phyloP scores from a whole-genome alignment of 1,140 invertebrate species.

The fruit fly (Drosophila melanogaster) region DNA sequence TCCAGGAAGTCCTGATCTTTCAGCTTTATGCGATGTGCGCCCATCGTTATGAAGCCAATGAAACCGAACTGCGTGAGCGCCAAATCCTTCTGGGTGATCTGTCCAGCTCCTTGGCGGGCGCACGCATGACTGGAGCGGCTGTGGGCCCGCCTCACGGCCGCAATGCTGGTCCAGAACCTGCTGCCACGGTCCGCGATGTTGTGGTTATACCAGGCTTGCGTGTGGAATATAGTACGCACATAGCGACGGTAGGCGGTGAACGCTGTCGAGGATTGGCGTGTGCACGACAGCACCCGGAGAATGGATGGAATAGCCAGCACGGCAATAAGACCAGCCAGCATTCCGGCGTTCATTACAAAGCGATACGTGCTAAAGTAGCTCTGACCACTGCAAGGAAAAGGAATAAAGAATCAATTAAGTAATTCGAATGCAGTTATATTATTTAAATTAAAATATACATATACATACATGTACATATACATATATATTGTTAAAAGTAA shows the following conservation, averaged over 20 bases:
- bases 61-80: constrained; percentile 94
- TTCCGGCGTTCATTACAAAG: constrained; percentile 86
- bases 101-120: constrained; percentile 84
- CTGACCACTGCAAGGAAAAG: constrained; percentile 87
- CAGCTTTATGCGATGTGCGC: constrained; percentile 88
- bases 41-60: constrained; percentile 90
- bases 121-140: constrained; percentile 86
- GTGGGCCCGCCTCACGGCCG: constrained; percentile 88
- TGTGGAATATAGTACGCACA: constrained; percentile 89
- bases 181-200: constrained; percentile 77
- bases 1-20: constrained; percentile 87
- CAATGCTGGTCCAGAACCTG: constrained; percentile 87
- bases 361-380: constrained; percentile 87
- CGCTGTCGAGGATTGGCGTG: constrained; percentile 87
- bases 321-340: constrained; percentile 87
- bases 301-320: constrained; percentile 88
- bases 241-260: constrained; percentile 91
- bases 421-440: neutral
- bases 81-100: constrained; percentile 91
- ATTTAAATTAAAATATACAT: too few species aligned
- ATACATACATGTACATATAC: too few species aligned
- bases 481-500: too few species aligned
- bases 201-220: constrained; percentile 90
- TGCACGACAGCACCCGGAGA: constrained; percentile 87
- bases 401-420: neutral